These are phyloP conservation scores for Dendrocincla tyrannina DNA, from an alignment of 2,797 vertebrate species.

Conservation along the genomic window DNA sequence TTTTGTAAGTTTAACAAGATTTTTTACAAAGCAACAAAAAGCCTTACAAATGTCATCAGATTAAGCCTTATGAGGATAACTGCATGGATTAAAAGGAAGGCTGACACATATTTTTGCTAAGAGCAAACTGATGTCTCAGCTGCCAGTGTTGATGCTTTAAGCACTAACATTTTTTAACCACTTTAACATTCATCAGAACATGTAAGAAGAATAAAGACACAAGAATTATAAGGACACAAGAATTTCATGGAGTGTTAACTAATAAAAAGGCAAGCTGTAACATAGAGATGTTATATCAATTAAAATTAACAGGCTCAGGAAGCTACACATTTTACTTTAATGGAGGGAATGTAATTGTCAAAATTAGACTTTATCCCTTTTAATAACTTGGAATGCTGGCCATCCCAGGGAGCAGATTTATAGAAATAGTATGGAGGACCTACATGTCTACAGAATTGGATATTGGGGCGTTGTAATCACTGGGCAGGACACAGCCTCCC, in stretches of 20 bases:
- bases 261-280: background rate
- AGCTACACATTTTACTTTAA: background rate
- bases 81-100: background rate
- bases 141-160: slow-evolving; percentile 10
- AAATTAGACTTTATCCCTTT: background rate
- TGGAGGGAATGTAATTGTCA: background rate
- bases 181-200: background rate
- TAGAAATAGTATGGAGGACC: background rate
- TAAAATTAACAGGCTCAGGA: background rate
- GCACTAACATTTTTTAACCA: background rate
- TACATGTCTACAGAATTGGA: background rate
- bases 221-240: background rate
- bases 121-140: slow-evolving; percentile 11
- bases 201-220: background rate
- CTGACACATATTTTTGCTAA: slow-evolving; percentile 6
- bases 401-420: background rate
- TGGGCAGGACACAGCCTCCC: background rate
- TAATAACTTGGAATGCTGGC: background rate
- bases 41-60: background rate
- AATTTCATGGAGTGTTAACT: background rate
- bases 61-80: background rate
- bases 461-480: background rate
- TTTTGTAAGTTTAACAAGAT: background rate
- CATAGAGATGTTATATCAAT: background rate
- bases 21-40: background rate